Evolutionary conservation across 2,797 vertebrate genomes (phyloP), one percentile per base, ranked within the genome.

Genomic region (Molossus alvarezi): DNA sequence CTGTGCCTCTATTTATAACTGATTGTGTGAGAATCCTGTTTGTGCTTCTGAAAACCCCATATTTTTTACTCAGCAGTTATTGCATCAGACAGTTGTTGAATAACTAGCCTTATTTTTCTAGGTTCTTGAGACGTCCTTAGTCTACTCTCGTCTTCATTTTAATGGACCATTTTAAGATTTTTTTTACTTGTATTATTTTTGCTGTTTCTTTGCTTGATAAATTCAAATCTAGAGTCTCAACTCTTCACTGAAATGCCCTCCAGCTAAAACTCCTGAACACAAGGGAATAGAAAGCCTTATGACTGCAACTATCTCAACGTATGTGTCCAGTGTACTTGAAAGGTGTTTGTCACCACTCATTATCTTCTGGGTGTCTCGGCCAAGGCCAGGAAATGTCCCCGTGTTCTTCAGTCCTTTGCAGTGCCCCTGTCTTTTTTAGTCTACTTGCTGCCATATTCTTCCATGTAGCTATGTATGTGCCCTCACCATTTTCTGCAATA

Each of bases 91-190:
- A 21, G 1, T 79, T 82, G 33, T 73, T 83, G 33, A 87, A 15
- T 80, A 51, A 83, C 29, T 65, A 58, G 17, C 21, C 25, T 81
- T 79, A 67, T 92, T 95, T 96, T 90, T 88, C 23, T 45, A 21
- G 64, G 21, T 13, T 51, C 6, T 72, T 73, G 82, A 90, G 58
- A 92, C 80, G 27, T 75, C 41, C 69, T 64, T 85, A 6, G 45
- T 94, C 48, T 87, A 64, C 13, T 88, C 37, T 88, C 29, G 23
- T 90, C 48, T 91, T 92, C 14, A 57, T 86, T 94, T 82, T 73
- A 83, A 48, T 69, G 41, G 93, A 53, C n/a, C 3, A 51, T 81
- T 73, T 94, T 37, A 81, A 91, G 41, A 58, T 80, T 96, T 94
- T 96, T 94, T 76, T 15, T 94, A 11, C 17, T 17, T 67, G 7